Conservation (phyloP, 1,140 invertebrate genomes). For the Drosophila sp. region DNA sequence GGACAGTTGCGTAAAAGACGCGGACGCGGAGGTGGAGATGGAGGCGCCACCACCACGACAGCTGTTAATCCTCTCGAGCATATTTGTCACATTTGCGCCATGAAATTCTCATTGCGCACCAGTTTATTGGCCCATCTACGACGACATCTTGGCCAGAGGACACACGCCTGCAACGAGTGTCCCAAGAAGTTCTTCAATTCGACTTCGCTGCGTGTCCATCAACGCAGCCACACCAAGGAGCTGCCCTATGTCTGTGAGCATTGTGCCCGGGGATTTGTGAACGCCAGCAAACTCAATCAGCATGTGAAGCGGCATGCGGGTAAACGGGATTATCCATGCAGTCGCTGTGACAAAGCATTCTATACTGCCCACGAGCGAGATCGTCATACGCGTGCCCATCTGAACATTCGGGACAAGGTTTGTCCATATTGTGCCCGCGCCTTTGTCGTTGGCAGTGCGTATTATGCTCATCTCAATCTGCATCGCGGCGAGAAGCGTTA, state of each 20-base stretch:
- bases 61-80: conserved; percentile 46
- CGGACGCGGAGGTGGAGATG: background rate
- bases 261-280: conserved; percentile 74
- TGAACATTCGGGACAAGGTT: conserved; percentile 76
- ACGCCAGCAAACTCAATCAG: conserved; percentile 85
- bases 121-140: conserved; percentile 67
- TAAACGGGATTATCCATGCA: conserved; percentile 90
- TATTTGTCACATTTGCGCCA: conserved; percentile 77
- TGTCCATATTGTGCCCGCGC: conserved; percentile 87
- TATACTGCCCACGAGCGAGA: conserved; percentile 77
- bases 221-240: conserved; percentile 76
- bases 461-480: conserved; percentile 86
- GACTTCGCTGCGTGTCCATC: conserved; percentile 62
- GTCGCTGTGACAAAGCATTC: conserved; percentile 88
- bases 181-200: conserved; percentile 77
- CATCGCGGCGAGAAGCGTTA: conserved; percentile 86
- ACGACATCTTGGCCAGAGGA: conserved; percentile 61
- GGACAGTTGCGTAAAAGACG: conserved; percentile 23
- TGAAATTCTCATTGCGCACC: conserved; percentile 69
- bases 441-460: conserved; percentile 86
- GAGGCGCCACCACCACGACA: background rate
- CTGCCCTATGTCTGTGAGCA: conserved; percentile 75
- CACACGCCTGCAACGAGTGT: conserved; percentile 60
- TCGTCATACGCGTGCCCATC: conserved; percentile 64
- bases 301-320: conserved; percentile 88